Base-by-base conservation (phyloP, 2,113 vertebrate species). In the Rhinoderma darwinii region DNA sequence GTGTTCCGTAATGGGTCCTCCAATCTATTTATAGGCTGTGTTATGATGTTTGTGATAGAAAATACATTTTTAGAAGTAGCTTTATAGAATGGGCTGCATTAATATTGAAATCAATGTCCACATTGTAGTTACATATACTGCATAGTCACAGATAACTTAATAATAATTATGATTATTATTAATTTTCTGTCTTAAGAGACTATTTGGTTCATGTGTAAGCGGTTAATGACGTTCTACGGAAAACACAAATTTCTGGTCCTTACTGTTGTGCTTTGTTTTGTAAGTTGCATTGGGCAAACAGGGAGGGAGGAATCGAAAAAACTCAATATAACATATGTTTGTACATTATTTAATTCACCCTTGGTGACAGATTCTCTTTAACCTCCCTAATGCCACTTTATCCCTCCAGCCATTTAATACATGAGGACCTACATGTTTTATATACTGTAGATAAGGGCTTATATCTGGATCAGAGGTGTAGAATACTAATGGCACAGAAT, bases 1-100 rank as follows among this genome's bases (percentile, higher is more conserved):
- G 90, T 91, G 85, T 84, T 91, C 83, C 9, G 9, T 10, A 12
- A 15, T 86, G 82, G 85, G 1, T 43, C 88, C 37, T 56, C 81
- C 56, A 17, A 44, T 87, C 83, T 88, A 47, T 68, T 79, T 70
- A 59, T 0, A 9, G 78, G 18, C 11, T 0, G 25, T 50, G 81
- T 1, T 89, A 84, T 8, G 50, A 0, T 27, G 37, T 68, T 54
- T 4, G 61, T 2, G 44, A 80, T 82, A 61, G 47, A 68, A 47
- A 47, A 50, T n/a, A 14, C 0, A 41, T 84, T n/a, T n/a, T 56
- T 17, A 18, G 50, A n/a, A 51, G 30, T 50, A 84, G 82, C 20
- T 84, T 61, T n/a, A 17, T 56, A 44, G n/a, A 61, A 35, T 76
- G 72, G 41, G 18, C 59, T 43, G 9, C 47, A 35, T 1, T 20